These are phyloP conservation scores for Mormyrus iriodes DNA, from an alignment of 2,113 vertebrate genomes.

Conservation along the genomic window DNA sequence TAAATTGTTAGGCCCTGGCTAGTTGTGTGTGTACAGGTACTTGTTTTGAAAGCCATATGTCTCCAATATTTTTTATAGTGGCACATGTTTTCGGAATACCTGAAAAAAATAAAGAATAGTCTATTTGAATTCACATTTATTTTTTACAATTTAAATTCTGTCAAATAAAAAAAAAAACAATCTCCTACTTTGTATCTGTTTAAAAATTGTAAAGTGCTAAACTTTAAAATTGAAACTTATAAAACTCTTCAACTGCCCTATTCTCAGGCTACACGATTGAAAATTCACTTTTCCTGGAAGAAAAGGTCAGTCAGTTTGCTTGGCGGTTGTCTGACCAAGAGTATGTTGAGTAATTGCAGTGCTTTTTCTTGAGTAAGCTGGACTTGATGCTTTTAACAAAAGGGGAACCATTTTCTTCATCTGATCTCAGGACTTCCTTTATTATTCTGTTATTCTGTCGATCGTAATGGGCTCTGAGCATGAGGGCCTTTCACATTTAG, in stretches of 20 bases:
- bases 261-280: not conserved
- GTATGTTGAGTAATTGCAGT: not conserved
- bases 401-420: not conserved
- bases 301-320: not conserved
- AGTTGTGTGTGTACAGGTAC: not conserved
- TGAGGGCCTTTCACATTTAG: not conserved
- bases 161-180: not conserved
- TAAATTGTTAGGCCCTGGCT: not conserved
- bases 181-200: not conserved
- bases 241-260: not conserved
- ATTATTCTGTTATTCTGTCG: not conserved
- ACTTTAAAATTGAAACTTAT: not conserved
- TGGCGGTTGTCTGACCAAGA: not conserved
- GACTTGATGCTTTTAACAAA: conserved; percentile 7
- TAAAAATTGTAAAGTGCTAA: not conserved
- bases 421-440: not conserved
- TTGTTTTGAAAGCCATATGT: not conserved
- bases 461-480: not conserved
- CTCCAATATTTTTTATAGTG: not conserved
- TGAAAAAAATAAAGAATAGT: not conserved
- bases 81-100: not conserved
- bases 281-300: not conserved
- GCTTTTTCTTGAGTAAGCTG: not conserved
- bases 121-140: not conserved
- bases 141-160: not conserved